These are phyloP conservation scores for Papilio machaon DNA, from an alignment of 1,140 invertebrate genomes.

Conservation along the genomic window DNA sequence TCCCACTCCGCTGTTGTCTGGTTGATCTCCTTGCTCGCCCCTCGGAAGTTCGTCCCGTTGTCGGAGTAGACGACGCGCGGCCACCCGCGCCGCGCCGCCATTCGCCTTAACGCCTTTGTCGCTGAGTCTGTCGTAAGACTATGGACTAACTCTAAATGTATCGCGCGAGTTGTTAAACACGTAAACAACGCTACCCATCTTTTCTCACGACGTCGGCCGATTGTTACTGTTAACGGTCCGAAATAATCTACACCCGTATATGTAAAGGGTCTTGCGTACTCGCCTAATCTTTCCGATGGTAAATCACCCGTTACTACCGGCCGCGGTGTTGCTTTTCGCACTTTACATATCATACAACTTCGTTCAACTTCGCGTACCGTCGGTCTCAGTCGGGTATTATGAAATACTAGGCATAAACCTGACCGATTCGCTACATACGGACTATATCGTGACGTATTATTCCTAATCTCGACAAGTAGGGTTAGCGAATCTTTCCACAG, in stretches of 20 bases:
- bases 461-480: slow-evolving; percentile 28
- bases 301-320: slow-evolving; percentile 8
- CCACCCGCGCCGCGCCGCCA: too few species aligned
- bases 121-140: slow-evolving; percentile 33
- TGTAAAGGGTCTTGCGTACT: slow-evolving; percentile 44
- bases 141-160: slow-evolving; percentile 52
- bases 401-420: too few species aligned
- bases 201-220: slow-evolving; percentile 45
- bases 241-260: slow-evolving; percentile 50
- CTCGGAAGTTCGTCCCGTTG: too few species aligned
- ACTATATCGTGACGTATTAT: slow-evolving; percentile 10
- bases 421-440: too few species aligned
- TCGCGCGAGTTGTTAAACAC: slow-evolving; percentile 48
- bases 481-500: too few species aligned
- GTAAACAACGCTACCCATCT: slow-evolving; percentile 50
- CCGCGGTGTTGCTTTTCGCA: background rate
- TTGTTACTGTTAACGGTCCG: slow-evolving; percentile 46
- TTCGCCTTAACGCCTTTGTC: background rate
- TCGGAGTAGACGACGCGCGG: too few species aligned
- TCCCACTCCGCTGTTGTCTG: background rate
- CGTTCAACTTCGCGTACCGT: too few species aligned
- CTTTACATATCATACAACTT: slow-evolving; percentile 1
- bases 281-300: slow-evolving; percentile 17
- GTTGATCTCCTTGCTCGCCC: too few species aligned
- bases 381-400: too few species aligned